phyloP scores from a whole-genome alignment of 2,888 invertebrate genomes.

The Loripinus fragilis region DNA sequence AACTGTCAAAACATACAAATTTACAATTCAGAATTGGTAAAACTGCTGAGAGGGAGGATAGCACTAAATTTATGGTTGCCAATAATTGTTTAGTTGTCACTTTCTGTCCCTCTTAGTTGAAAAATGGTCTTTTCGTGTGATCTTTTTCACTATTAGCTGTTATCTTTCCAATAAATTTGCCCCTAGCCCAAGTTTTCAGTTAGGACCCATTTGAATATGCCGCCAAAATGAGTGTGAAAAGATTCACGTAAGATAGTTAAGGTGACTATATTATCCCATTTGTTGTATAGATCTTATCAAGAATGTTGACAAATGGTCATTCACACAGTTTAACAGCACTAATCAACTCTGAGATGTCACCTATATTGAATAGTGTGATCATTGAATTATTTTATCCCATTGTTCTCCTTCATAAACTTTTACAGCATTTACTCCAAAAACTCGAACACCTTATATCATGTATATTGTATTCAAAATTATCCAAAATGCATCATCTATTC shows the following conservation, averaged over 20 bases:
- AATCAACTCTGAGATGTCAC: slow-evolving; percentile 1
- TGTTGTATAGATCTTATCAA: slow-evolving; percentile 18
- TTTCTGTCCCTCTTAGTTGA: background rate
- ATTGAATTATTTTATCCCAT: too few relatives aligned
- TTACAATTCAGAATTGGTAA: background rate
- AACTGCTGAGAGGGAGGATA: background rate
- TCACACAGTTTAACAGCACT: background rate
- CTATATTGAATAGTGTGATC: background rate
- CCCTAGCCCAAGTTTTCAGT: slow-evolving; percentile 1
- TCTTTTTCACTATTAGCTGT: background rate
- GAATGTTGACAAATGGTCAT: slow-evolving; percentile 21
- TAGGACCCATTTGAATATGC: slow-evolving; percentile 7
- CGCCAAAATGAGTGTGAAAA: slow-evolving; percentile 8
- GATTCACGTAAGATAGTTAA: slow-evolving; percentile 15
- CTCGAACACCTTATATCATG: too few relatives aligned
- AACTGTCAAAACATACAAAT: slow-evolving; percentile 38
- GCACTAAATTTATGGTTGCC: background rate
- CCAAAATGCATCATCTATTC: too few relatives aligned
- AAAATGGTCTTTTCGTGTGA: slow-evolving; percentile 8
- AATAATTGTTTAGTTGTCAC: slow-evolving; percentile 1
- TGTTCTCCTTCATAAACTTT: too few relatives aligned
- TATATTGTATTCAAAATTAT: too few relatives aligned
- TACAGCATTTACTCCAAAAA: too few relatives aligned
- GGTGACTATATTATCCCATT: slow-evolving; percentile 8
- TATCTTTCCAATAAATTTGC: background rate